These are phyloP conservation scores for Vanessa cardui DNA, from an alignment of 2,888 invertebrate species.

Conservation along the genomic window DNA sequence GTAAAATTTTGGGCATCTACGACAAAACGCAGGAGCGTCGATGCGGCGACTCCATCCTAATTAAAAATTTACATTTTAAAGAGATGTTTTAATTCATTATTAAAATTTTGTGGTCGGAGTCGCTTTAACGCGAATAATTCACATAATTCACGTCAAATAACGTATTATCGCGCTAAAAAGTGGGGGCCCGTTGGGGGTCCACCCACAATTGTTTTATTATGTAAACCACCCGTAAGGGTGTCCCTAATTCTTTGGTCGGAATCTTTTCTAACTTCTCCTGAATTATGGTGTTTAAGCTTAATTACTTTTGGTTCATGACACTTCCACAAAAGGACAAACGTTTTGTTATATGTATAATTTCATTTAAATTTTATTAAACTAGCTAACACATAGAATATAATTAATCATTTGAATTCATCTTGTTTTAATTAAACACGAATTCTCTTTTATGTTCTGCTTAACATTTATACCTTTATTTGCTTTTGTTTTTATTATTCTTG, in stretches of 20 bases:
- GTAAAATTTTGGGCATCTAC: conserved; percentile 30
- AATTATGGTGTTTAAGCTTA: conserved; percentile 70
- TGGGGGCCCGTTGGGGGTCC: conserved; percentile 26
- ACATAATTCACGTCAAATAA: conserved; percentile 63
- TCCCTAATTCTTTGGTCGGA: conserved; percentile 66
- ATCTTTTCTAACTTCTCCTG: conserved; percentile 69
- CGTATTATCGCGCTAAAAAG: conserved; percentile 50
- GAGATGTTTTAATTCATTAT: conserved; percentile 79
- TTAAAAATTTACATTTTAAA: conserved; percentile 81
- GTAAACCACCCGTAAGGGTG: conserved; percentile 53
- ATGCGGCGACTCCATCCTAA: conserved; percentile 56
- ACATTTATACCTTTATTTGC: conserved; percentile 4
- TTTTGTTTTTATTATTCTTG: conserved; percentile 10
- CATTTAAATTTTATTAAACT: conserved; percentile 14
- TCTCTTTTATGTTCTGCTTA: too few species aligned
- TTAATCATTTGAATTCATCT: background rate
- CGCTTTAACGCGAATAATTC: conserved; percentile 65
- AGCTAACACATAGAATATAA: background rate
- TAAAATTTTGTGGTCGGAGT: conserved; percentile 74
- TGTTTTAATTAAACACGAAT: background rate
- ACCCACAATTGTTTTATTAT: conserved; percentile 58
- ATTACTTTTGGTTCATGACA: conserved; percentile 55
- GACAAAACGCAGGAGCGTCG: conserved; percentile 30
- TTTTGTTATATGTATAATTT: conserved; percentile 22
- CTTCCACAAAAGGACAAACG: conserved; percentile 35